Evolutionary conservation across 2,113 vertebrate species (phyloP).

Genomic region (Talpa occidentalis): DNA sequence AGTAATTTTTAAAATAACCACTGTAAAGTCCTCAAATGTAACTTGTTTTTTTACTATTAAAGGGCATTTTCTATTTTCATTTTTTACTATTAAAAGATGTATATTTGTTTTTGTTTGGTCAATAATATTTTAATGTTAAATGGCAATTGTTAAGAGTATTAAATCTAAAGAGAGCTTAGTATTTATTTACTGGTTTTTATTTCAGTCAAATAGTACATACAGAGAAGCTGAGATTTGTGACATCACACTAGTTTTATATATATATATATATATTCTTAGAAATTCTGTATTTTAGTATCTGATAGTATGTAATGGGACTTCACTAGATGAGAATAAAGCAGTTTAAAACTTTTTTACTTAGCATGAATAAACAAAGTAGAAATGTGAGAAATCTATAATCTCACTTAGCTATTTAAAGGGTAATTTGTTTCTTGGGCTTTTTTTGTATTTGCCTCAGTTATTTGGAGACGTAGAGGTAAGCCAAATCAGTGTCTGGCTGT

Average conservation of each 20-base stretch:
- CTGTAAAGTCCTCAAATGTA: neutral
- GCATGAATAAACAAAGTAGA: constrained; percentile 34
- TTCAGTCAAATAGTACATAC: neutral
- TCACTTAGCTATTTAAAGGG: constrained; percentile 45
- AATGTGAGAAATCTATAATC: constrained; percentile 6
- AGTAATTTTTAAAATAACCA: neutral
- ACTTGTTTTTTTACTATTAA: neutral
- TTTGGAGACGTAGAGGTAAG: constrained; percentile 86
- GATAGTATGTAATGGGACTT: neutral
- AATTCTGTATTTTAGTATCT: constrained; percentile 1
- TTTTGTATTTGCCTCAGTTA: constrained; percentile 82
- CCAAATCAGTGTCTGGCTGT: constrained; percentile 1
- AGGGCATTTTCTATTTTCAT: too few species aligned
- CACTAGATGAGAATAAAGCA: constrained; percentile 7
- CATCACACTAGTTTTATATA: neutral
- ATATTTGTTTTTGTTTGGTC: neutral
- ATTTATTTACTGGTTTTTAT: neutral
- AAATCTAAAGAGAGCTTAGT: neutral
- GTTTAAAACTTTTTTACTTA: neutral
- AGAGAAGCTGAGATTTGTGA: neutral
- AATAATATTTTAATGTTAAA: neutral
- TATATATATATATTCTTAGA: too few species aligned
- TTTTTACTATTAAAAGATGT: constrained; percentile 27
- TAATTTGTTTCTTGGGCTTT: constrained; percentile 73
- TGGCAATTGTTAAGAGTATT: neutral